Conservation (phyloP, 2,113 vertebrate species). For the Choloepus hoffmanni region DNA sequence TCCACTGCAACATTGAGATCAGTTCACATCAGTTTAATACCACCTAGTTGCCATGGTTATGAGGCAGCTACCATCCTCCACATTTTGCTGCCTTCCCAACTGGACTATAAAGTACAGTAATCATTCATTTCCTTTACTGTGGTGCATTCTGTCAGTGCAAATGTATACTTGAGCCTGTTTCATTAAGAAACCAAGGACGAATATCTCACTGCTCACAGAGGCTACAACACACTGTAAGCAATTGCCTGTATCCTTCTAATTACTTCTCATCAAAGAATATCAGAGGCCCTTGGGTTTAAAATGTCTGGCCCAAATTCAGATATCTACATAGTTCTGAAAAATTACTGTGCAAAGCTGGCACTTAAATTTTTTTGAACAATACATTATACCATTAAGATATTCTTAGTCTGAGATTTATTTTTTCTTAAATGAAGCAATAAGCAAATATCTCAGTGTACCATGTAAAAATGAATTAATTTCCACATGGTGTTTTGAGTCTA, state of each 20-base stretch:
- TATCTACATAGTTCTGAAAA: slow-evolving; percentile 46
- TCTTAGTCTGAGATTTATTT: slow-evolving; percentile 37
- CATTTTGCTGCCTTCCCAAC: not conserved
- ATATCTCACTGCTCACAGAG: not conserved
- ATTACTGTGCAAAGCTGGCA: not conserved
- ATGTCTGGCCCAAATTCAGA: slow-evolving; percentile 18
- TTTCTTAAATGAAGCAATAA: slow-evolving; percentile 65
- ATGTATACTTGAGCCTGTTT: not conserved
- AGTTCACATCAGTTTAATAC: not conserved
- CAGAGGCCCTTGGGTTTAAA: not conserved
- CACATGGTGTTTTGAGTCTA: not conserved
- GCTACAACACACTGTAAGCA: not conserved
- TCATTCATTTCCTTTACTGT: not conserved
- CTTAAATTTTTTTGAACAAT: slow-evolving; percentile 49
- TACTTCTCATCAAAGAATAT: not conserved
- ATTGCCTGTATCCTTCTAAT: not conserved
- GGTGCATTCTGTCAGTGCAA: not conserved
- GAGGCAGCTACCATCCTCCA: not conserved
- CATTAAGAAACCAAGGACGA: not conserved
- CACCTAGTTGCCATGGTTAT: not conserved
- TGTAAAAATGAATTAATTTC: slow-evolving; percentile 67
- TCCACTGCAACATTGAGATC: not conserved
- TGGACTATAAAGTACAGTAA: not conserved
- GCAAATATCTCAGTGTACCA: slow-evolving; percentile 61
- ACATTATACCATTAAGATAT: slow-evolving; percentile 25